Evolutionary conservation across 23 tunicate species (phyloP).

Genomic region (Corella eumyota): DNA sequence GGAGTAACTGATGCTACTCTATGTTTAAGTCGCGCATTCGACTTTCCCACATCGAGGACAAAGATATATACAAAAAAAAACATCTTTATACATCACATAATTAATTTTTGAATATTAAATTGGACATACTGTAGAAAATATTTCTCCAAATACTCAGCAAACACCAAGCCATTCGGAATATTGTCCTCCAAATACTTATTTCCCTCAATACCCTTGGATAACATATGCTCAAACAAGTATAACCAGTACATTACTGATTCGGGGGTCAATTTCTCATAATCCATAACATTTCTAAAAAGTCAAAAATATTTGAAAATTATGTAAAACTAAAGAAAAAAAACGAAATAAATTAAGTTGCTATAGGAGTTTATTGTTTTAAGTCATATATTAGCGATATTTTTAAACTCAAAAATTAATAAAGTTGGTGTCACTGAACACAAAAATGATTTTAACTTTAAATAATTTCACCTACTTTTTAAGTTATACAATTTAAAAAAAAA

Average conservation of each 20-base stretch:
- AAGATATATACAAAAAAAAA: too few relatives aligned
- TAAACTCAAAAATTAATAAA: too few relatives aligned
- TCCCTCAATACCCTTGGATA: slow-evolving; percentile 32
- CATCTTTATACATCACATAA: not conserved
- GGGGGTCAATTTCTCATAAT: slow-evolving; percentile 42
- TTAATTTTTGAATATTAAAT: not conserved
- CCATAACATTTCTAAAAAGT: slow-evolving; percentile 36
- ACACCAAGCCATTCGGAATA: slow-evolving; percentile 40
- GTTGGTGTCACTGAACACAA: too few relatives aligned
- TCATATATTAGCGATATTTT: too few relatives aligned
- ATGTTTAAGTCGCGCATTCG: too few relatives aligned
- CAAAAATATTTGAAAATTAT: not conserved
- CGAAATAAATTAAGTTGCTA: too few relatives aligned
- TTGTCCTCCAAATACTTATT: slow-evolving; percentile 41
- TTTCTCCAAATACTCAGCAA: slow-evolving; percentile 32
- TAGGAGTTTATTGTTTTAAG: too few relatives aligned
- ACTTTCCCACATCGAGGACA: too few relatives aligned
- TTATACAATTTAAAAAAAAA: too few relatives aligned
- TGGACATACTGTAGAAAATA: slow-evolving; percentile 31
- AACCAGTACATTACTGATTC: slow-evolving; percentile 75
- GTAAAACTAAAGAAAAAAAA: not conserved
- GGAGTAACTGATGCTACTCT: too few relatives aligned
- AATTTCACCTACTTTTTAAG: too few relatives aligned
- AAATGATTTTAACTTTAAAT: too few relatives aligned
- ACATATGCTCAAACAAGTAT: slow-evolving; percentile 44